Percentiles rank a stretch among this genome's conserved stretches.
These are phyloP conservation scores for Drosophila littoralis DNA, from an alignment of 1,140 invertebrate species.

Conservation along the genomic window DNA sequence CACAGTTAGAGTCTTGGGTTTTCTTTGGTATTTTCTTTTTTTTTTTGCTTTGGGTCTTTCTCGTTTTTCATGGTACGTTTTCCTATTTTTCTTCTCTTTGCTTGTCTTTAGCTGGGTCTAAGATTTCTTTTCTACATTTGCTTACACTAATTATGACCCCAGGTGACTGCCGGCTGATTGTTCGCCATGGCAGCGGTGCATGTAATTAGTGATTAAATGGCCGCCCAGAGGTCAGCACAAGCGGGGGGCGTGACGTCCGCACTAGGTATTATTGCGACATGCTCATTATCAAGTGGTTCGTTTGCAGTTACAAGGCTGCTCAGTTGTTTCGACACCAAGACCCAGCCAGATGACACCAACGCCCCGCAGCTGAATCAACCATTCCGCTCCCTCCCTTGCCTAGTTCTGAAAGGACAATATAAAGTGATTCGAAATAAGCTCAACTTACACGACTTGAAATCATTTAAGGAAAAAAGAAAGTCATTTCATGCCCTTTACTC, in stretches of 20 bases:
- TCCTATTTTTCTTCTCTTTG: slow-evolving; percentile 20
- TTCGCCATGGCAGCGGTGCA: slow-evolving; percentile 58
- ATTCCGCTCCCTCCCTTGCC: background rate
- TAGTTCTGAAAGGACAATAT: background rate
- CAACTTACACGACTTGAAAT: slow-evolving; percentile 11
- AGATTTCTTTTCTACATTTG: slow-evolving; percentile 79
- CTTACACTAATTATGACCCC: slow-evolving; percentile 81
- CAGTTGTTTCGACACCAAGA: slow-evolving; percentile 56
- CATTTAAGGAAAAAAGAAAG: background rate
- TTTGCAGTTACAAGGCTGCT: slow-evolving; percentile 52
- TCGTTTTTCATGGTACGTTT: slow-evolving; percentile 16
- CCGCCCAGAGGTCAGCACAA: slow-evolving; percentile 72
- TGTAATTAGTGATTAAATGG: slow-evolving; percentile 83
- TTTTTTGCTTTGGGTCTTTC: background rate
- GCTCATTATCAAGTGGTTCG: slow-evolving; percentile 76
- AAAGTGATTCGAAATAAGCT: slow-evolving; percentile 19
- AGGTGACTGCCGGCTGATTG: slow-evolving; percentile 62
- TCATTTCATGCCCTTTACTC: no score
- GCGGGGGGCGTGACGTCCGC: slow-evolving; percentile 24
- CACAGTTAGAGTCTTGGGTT: slow-evolving; percentile 47
- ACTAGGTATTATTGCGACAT: slow-evolving; percentile 59
- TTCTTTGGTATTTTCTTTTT: slow-evolving; percentile 17
- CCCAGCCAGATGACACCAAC: slow-evolving; percentile 31
- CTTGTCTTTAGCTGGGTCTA: slow-evolving; percentile 25
- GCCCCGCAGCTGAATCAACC: background rate